Evolutionary conservation across 2,797 vertebrate genomes (phyloP), one percentile per base, ranked within the genome.

Genomic region (Diglossa cyanea): DNA sequence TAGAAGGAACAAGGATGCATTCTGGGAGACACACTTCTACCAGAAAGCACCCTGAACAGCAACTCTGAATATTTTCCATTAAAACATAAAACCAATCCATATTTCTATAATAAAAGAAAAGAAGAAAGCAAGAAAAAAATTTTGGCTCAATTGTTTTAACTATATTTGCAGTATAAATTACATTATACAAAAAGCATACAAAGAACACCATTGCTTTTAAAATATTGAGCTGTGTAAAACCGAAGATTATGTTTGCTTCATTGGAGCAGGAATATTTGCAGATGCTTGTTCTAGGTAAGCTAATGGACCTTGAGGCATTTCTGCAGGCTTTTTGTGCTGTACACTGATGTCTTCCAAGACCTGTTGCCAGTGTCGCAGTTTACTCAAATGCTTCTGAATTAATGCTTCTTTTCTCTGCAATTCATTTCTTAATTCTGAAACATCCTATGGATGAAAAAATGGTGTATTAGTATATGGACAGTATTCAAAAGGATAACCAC

Each of bases 251-350:
- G 96, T 99, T 79, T 98, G 99, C 97, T 99, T 99, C 97, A 99
- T 97, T 30, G 99, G 99, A 42, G 99, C 99, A 9, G 99, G 99
- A 73, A 99, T 98, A 78, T 98, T 99, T 1, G 99, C 99, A 18
- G 99, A 99, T 3, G 99, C 99, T 97, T 99, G 99, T 88, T 99
- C 99, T 19, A 99, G 97, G 94, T 98, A 99, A 53, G 99, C 98
- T 75, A 99, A 92, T 0, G 99, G 99, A 70, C 99, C 99, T 13
- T 99, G 99, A 5, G 99, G 98, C 37, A 99, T 97, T 72, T 99
- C 99, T 2, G 98, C 93, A 26, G 99, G 98, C 86, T 99, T 99
- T 58, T 98, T 99, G 90, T 99, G 99, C 95, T 99, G 99, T 20
- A 98, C 95, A 5, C 97, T 99, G 78, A 99, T 98, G 78, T 99